phyloP scores from a whole-genome alignment of 2,797 vertebrate genomes.

The Halcyon smyrnensis region DNA sequence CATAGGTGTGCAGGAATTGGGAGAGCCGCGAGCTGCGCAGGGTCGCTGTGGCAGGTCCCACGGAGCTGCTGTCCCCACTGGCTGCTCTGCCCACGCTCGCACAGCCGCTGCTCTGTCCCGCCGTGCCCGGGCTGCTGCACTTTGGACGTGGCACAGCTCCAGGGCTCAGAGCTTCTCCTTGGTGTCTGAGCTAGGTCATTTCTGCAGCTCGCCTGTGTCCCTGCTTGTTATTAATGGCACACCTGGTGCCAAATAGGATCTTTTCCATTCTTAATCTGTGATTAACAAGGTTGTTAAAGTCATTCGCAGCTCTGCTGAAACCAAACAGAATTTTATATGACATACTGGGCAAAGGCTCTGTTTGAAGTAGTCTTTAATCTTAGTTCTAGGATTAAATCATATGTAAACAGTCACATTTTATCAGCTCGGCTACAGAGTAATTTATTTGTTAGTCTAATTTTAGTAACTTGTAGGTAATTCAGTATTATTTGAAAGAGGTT shows the following conservation, averaged over 20 bases:
- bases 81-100: neutral
- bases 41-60: neutral
- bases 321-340: slow-evolving; percentile 49
- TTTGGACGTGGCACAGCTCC: neutral
- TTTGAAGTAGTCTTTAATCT: slow-evolving; percentile 68
- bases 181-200: neutral
- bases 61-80: neutral
- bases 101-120: neutral
- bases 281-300: slow-evolving; percentile 69
- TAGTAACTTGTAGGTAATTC: slow-evolving; percentile 38
- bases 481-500: slow-evolving; percentile 11
- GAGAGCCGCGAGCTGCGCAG: neutral
- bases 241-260: slow-evolving; percentile 52
- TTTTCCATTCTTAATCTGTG: slow-evolving; percentile 59
- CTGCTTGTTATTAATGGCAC: slow-evolving; percentile 9
- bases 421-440: slow-evolving; percentile 31
- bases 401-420: slow-evolving; percentile 67
- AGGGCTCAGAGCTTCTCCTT: neutral
- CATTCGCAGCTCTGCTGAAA: slow-evolving; percentile 38
- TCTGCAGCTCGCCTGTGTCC: slow-evolving; percentile 25
- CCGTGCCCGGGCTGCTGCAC: neutral
- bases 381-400: slow-evolving; percentile 48
- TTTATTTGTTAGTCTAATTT: slow-evolving; percentile 70
- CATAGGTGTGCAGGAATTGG: neutral
- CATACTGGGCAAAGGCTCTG: slow-evolving; percentile 29